phyloP scores from a whole-genome alignment of 2,888 invertebrate species.

The Megalurothrips usitatus region DNA sequence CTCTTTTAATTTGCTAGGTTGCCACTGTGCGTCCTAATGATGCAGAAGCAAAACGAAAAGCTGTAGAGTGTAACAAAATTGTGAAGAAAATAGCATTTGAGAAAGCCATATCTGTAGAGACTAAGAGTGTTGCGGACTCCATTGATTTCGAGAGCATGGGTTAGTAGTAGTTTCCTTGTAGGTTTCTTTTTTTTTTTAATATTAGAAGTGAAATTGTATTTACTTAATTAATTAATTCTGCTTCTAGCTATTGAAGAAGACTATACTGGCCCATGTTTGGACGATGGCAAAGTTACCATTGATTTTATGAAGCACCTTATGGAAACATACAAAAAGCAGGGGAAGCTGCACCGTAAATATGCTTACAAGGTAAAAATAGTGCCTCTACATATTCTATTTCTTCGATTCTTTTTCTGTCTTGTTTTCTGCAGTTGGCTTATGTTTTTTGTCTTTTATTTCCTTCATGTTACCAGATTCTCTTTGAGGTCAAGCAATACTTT shows the following conservation, averaged over 20 bases:
- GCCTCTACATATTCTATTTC: too few species aligned
- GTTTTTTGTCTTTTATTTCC: conserved; percentile 31
- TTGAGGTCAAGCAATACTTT: conserved; percentile 82
- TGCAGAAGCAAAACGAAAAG: conserved; percentile 89
- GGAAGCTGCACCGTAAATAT: conserved; percentile 91
- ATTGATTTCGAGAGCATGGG: conserved; percentile 89
- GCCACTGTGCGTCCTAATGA: conserved; percentile 89
- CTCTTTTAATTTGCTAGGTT: conserved; percentile 56
- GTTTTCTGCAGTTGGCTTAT: neutral
- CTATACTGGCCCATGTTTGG: conserved; percentile 85
- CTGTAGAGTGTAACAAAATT: conserved; percentile 91
- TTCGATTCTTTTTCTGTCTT: neutral
- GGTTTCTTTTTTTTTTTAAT: conserved; percentile 28
- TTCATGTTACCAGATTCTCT: conserved; percentile 67
- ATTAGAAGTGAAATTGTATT: neutral
- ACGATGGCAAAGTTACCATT: conserved; percentile 80
- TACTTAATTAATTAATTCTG: conserved; percentile 30
- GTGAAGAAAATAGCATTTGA: conserved; percentile 93
- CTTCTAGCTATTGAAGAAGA: conserved; percentile 84
- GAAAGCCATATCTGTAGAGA: conserved; percentile 90
- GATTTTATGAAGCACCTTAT: conserved; percentile 86
- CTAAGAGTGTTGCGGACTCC: conserved; percentile 79
- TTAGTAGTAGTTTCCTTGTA: conserved; percentile 49
- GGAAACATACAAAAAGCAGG: conserved; percentile 84
- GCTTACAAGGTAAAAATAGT: conserved; percentile 75